phyloP scores from a whole-genome alignment of 2,113 vertebrate genomes.

The Ciconia maguari region DNA sequence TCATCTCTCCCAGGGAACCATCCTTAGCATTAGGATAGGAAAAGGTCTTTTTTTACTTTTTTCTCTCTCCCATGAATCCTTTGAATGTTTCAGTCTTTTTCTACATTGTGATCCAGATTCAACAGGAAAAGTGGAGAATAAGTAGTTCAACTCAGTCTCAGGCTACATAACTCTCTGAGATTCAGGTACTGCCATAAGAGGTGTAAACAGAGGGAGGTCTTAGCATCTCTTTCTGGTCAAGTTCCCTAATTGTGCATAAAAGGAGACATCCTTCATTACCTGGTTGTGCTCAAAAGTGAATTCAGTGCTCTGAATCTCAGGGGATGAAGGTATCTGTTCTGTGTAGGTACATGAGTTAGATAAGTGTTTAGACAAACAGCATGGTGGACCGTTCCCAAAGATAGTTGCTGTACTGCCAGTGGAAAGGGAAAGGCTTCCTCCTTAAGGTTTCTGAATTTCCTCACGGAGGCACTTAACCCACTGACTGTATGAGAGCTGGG shows the following conservation, averaged over 20 bases:
- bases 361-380: neutral
- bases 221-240: neutral
- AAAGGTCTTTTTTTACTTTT: neutral
- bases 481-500: neutral
- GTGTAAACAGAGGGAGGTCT: neutral
- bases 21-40: neutral
- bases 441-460: neutral
- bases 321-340: neutral
- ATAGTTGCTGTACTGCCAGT: neutral
- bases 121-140: neutral
- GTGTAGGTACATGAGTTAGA: neutral
- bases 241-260: neutral
- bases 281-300: neutral
- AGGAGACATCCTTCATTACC: neutral
- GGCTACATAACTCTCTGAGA: neutral
- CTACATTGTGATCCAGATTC: neutral
- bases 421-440: neutral
- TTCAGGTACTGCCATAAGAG: neutral
- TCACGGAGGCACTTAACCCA: neutral
- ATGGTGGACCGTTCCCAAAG: neutral
- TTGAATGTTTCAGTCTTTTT: neutral
- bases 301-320: neutral
- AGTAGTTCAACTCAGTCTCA: neutral
- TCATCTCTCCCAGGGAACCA: neutral
- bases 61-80: neutral